Evolutionary conservation across 2,113 vertebrate genomes (phyloP).

Genomic region (Benitochromis conjunctus): DNA sequence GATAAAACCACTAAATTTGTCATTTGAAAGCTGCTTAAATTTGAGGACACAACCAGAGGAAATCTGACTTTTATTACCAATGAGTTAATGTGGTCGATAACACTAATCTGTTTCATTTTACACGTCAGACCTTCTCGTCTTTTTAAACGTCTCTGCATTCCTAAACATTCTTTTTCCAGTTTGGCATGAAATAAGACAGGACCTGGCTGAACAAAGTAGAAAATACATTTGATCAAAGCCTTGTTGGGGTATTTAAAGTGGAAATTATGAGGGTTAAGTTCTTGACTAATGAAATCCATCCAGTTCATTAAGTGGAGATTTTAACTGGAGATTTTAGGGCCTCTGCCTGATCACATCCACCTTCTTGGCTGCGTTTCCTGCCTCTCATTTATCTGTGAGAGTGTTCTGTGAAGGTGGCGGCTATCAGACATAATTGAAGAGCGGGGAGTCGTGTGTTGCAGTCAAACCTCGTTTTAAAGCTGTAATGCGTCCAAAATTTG

Average conservation of each 20-base stretch:
- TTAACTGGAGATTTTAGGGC: not conserved
- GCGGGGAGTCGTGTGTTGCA: not conserved
- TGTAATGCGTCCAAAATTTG: slow-evolving; percentile 10
- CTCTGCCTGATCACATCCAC: not conserved
- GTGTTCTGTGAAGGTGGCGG: not conserved
- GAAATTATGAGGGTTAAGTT: not conserved
- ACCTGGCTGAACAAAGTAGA: not conserved
- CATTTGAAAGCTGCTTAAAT: not conserved
- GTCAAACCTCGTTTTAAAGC: slow-evolving; percentile 27
- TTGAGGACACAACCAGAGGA: not conserved
- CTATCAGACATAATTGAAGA: slow-evolving; percentile 16
- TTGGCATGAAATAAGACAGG: not conserved
- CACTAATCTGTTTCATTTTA: not conserved
- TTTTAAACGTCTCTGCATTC: not conserved
- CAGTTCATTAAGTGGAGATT: not conserved
- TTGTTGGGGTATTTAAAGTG: not conserved
- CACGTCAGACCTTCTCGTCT: not conserved
- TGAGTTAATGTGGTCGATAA: not conserved
- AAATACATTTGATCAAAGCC: not conserved
- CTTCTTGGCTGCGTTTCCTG: not conserved
- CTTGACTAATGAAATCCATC: not conserved
- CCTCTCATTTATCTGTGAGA: not conserved
- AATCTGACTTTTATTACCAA: not conserved
- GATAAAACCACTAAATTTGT: not conserved
- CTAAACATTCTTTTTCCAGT: not conserved